phyloP scores from a whole-genome alignment of 2,888 invertebrate genomes.

The Eilema griseolum region DNA sequence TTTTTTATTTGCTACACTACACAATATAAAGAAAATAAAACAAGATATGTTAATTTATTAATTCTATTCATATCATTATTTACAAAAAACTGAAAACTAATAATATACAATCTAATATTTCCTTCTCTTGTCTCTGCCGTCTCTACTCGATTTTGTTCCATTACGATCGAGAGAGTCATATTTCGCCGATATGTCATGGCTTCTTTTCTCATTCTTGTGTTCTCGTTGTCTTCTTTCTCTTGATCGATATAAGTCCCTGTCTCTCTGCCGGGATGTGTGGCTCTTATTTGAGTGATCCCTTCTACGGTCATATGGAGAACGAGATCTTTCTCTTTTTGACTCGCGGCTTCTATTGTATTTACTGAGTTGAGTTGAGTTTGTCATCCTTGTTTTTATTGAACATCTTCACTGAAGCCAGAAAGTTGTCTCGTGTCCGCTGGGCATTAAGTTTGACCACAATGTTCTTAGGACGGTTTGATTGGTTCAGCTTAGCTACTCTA shows the following conservation, averaged over 20 bases:
- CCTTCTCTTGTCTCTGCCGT: constrained; percentile 76
- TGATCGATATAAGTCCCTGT: constrained; percentile 74
- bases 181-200: constrained; percentile 67
- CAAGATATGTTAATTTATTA: no score
- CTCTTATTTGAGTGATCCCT: constrained; percentile 81
- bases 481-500: no score
- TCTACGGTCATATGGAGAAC: constrained; percentile 83
- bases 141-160: constrained; percentile 76
- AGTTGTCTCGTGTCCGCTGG: no score
- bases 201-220: constrained; percentile 81
- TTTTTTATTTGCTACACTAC: no score
- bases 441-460: no score
- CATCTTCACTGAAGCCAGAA: no score
- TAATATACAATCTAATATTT: constrained; percentile 63
- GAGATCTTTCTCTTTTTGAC: constrained; percentile 78
- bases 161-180: constrained; percentile 51
- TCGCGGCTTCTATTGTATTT: constrained; percentile 82
- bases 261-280: constrained; percentile 81
- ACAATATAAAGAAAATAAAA: no score
- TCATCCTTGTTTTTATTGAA: no score
- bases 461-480: no score
- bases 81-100: no score
- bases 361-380: constrained; percentile 81
- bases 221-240: constrained; percentile 75
- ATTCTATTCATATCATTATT: no score